Conservation (phyloP, 2,888 invertebrate genomes). For the Caenorhabditis sinica region DNA sequence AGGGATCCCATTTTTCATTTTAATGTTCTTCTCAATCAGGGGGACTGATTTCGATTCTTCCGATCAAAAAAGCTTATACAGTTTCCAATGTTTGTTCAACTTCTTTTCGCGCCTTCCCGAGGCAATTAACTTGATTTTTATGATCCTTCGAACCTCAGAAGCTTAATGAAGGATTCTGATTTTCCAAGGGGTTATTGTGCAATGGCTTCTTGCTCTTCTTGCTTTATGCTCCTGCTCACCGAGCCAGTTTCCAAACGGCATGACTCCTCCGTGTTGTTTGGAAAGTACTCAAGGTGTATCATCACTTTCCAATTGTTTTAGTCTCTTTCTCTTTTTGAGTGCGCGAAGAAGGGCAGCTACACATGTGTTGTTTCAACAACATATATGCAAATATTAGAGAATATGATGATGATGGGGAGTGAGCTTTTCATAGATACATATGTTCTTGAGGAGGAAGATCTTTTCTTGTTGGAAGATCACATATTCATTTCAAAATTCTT, state of each 20-base stretch:
- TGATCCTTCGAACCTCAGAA: background rate
- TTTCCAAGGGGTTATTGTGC: background rate
- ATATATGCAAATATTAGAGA: slow-evolving; percentile 43
- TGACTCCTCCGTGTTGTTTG: slow-evolving; percentile 50
- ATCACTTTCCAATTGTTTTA: slow-evolving; percentile 44
- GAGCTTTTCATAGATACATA: background rate
- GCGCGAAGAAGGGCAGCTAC: slow-evolving; percentile 35
- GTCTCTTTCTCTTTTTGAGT: slow-evolving; percentile 19
- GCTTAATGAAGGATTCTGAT: background rate
- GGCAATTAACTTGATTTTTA: background rate
- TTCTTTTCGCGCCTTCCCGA: slow-evolving; percentile 25
- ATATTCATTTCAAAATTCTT: background rate
- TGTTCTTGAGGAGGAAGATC: slow-evolving; percentile 31
- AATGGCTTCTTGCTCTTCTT: no score
- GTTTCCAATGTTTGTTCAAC: slow-evolving; percentile 45
- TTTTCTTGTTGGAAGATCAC: background rate
- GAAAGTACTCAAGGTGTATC: slow-evolving; percentile 48
- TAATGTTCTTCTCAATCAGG: slow-evolving; percentile 36
- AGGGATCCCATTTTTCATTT: slow-evolving; percentile 42
- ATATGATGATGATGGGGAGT: background rate
- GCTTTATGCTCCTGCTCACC: background rate
- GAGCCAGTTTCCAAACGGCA: slow-evolving; percentile 47
- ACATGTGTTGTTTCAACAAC: slow-evolving; percentile 31
- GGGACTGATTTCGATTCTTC: slow-evolving; percentile 1
- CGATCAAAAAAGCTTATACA: slow-evolving; percentile 44